Conservation (phyloP, 2,888 invertebrate genomes). For the Pecten maximus region DNA sequence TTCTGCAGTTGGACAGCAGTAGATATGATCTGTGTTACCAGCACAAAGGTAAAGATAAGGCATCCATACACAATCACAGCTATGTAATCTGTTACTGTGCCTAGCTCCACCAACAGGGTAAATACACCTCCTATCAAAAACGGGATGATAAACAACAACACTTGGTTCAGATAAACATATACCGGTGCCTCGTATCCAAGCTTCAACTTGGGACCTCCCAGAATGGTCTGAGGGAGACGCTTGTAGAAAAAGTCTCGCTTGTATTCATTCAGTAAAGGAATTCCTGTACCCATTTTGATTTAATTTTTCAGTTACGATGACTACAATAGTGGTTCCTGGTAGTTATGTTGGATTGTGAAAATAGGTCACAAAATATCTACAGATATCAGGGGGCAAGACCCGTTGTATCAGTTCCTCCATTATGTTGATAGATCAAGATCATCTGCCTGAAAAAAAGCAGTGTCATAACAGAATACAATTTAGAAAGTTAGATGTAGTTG, state of each 20-base stretch:
- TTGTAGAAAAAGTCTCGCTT: constrained; percentile 80
- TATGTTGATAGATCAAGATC: neutral
- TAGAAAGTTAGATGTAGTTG: no score
- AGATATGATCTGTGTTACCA: constrained; percentile 72
- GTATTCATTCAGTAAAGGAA: constrained; percentile 80
- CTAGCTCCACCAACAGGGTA: constrained; percentile 75
- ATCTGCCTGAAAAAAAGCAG: neutral
- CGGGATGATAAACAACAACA: constrained; percentile 77
- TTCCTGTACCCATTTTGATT: constrained; percentile 76
- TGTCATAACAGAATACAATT: no score
- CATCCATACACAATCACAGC: constrained; percentile 73
- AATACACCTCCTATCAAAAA: constrained; percentile 77
- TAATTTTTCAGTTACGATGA: constrained; percentile 34
- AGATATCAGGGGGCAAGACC: constrained; percentile 27
- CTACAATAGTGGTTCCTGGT: neutral
- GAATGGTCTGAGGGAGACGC: constrained; percentile 79
- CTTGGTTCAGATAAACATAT: constrained; percentile 78
- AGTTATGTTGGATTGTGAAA: neutral
- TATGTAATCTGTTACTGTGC: constrained; percentile 68
- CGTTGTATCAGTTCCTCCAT: neutral
- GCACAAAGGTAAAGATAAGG: constrained; percentile 72
- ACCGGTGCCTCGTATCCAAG: constrained; percentile 78
- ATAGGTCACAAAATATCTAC: neutral
- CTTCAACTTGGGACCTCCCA: constrained; percentile 79
- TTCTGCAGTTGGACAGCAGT: constrained; percentile 67